These are phyloP conservation scores for Myotis myotis DNA, from an alignment of 2,797 vertebrate genomes.

Conservation along the genomic window DNA sequence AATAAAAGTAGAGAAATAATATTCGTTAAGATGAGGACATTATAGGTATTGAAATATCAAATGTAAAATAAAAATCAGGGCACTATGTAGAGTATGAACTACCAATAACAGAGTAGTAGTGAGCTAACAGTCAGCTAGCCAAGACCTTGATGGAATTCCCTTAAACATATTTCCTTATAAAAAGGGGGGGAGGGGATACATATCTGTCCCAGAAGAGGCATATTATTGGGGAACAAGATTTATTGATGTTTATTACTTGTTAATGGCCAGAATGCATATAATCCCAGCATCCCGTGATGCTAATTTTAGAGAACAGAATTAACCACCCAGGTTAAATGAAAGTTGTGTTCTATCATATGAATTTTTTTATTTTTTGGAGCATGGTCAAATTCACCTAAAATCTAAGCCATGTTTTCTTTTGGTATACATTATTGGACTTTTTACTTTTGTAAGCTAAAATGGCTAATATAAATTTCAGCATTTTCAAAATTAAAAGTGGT, in stretches of 20 bases:
- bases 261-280: background rate
- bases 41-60: constrained; percentile 26
- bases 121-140: background rate
- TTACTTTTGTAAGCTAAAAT: background rate
- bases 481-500: constrained; percentile 40
- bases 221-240: constrained; percentile 28
- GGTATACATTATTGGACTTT: background rate
- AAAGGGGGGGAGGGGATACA: background rate
- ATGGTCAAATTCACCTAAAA: constrained; percentile 26
- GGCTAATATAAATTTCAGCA: constrained; percentile 24
- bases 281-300: background rate
- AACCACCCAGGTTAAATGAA: background rate
- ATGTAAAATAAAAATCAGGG: constrained; percentile 40
- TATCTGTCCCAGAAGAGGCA: background rate
- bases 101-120: background rate
- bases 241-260: constrained; percentile 17
- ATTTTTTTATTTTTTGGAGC: background rate
- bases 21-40: constrained; percentile 18
- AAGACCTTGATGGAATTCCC: background rate
- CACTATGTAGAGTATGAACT: background rate
- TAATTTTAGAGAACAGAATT: constrained; percentile 21
- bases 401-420: constrained; percentile 20
- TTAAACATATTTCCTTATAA: constrained; percentile 31
- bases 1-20: background rate
- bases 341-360: background rate